Evolutionary conservation across 2,888 invertebrate species (phyloP).

Genomic region (Xiphydria camelus): DNA sequence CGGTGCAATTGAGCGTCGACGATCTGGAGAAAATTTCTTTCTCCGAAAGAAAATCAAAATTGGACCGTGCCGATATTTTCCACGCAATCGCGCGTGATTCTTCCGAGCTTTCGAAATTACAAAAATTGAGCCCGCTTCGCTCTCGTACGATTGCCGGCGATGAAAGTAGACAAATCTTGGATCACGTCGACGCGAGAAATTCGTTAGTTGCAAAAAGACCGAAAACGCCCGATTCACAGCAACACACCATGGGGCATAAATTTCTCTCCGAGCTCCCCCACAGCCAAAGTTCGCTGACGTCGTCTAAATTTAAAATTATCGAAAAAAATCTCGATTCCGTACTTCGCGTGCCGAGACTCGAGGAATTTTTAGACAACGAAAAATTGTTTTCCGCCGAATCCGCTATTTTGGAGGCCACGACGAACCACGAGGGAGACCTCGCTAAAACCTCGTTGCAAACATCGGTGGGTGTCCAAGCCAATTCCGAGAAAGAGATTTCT

Average conservation of each 20-base stretch:
- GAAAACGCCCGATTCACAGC: too few relatives aligned
- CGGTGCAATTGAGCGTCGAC: conserved; percentile 25
- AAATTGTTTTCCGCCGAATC: too few relatives aligned
- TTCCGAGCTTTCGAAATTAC: conserved; percentile 3
- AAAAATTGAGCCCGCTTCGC: not conserved
- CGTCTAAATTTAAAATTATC: not conserved
- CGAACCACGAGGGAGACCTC: not conserved
- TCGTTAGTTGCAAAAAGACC: not conserved
- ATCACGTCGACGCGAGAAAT: not conserved
- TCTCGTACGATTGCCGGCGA: not conserved
- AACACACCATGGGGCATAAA: too few relatives aligned
- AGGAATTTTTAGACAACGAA: too few relatives aligned
- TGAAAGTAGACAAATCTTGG: too few relatives aligned
- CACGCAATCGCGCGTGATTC: too few relatives aligned
- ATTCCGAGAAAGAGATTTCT: not conserved
- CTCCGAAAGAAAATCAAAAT: conserved; percentile 14
- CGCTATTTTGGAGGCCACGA: not conserved
- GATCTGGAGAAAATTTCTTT: conserved; percentile 25
- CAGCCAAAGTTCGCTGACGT: not conserved
- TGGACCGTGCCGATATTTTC: too few relatives aligned
- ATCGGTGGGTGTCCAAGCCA: not conserved
- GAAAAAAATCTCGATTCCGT: conserved; percentile 6
- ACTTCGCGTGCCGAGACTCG: conserved; percentile 6
- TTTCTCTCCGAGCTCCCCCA: too few relatives aligned
- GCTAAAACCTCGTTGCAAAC: too few relatives aligned